Base-by-base conservation (phyloP, 2,797 vertebrate genomes). In the Phylloscopus collybita region DNA sequence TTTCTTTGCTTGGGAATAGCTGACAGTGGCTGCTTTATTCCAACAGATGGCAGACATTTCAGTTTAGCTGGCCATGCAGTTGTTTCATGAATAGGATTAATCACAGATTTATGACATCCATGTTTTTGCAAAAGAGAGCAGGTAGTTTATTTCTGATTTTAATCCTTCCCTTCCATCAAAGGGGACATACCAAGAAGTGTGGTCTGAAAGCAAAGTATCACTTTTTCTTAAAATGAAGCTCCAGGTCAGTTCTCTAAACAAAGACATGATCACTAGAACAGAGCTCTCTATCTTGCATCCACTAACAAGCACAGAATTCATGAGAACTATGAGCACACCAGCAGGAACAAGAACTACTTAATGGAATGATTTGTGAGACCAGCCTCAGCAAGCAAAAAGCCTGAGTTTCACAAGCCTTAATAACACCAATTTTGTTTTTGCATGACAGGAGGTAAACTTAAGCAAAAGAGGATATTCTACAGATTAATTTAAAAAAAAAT, bases 301-400 rank as follows among this genome's bases (percentile, higher is more conserved):
- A 83, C 78, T 86, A 66, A 94, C 40, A 88, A 82, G 88, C 83
- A 93, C 45, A 80, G 54, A 92, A 89, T 67, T 75, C 84, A 91
- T 57, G 22, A 76, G 76, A 87, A 69, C 80, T 93, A 95, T 78
- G 95, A 95, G 69, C 57, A 92, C 88, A 60, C 72, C 4, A 15
- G 45, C 20, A 9, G 82, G 76, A 87, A 64, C 72, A 85, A 83
- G 49, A 81, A 88, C 79, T 80, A 90, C 67, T 54, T 80, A 53
- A 82, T 96, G 97, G 97, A 98, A 98, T 97, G 97, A 97, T 96
- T 86, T 90, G 66, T 67, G 88, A 97, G 96, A 91, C 70, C 88
- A 93, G 62, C 95, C 97, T 97, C 89, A 92, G 82, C 85, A 95
- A 93, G 94, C 87, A 93, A 92, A 94, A 86, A 95, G 95, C 85